These are phyloP conservation scores for Amblyopsis rosae DNA, from an alignment of 2,113 vertebrate species.

Conservation along the genomic window DNA sequence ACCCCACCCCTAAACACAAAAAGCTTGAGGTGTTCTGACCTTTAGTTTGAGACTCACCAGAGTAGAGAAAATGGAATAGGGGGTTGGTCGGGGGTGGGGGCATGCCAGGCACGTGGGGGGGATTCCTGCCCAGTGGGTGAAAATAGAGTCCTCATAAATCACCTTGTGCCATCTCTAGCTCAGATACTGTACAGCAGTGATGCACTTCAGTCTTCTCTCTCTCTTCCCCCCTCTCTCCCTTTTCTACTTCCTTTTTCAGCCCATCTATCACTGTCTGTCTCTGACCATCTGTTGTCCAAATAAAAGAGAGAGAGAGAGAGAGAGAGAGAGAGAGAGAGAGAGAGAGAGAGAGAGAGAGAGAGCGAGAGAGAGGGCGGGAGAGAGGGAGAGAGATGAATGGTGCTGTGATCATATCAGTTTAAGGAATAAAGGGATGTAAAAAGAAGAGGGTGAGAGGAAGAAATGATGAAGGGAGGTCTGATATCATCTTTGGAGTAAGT, in stretches of 20 bases:
- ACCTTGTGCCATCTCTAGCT: neutral
- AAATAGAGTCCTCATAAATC: slow-evolving; percentile 32
- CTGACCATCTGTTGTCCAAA: slow-evolving; percentile 39
- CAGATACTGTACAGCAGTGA: slow-evolving; percentile 52
- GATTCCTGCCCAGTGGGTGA: slow-evolving; percentile 40
- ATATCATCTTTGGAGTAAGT: slow-evolving; percentile 55
- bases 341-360: slow-evolving; percentile 60
- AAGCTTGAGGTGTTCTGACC: too few relatives aligned
- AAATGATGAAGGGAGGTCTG: slow-evolving; percentile 42
- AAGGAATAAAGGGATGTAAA: slow-evolving; percentile 42
- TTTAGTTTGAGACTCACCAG: too few relatives aligned
- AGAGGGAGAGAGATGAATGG: slow-evolving; percentile 31
- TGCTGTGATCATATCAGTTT: slow-evolving; percentile 40
- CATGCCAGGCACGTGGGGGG: slow-evolving; percentile 6
- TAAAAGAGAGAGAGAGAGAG: too few relatives aligned
- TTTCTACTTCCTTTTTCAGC: too few relatives aligned
- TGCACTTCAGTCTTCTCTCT: slow-evolving; percentile 29
- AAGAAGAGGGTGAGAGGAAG: slow-evolving; percentile 45
- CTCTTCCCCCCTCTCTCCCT: too few relatives aligned
- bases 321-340: too few relatives aligned
- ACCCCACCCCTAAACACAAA: too few relatives aligned
- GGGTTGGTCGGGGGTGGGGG: too few relatives aligned
- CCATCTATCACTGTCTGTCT: neutral
- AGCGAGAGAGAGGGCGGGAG: slow-evolving; percentile 27
- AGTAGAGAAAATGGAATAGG: too few relatives aligned